Evolutionary conservation across 2,888 invertebrate species (phyloP), one percentile per base, ranked within the genome.

Genomic region (Tetanocera ferruginea): DNA sequence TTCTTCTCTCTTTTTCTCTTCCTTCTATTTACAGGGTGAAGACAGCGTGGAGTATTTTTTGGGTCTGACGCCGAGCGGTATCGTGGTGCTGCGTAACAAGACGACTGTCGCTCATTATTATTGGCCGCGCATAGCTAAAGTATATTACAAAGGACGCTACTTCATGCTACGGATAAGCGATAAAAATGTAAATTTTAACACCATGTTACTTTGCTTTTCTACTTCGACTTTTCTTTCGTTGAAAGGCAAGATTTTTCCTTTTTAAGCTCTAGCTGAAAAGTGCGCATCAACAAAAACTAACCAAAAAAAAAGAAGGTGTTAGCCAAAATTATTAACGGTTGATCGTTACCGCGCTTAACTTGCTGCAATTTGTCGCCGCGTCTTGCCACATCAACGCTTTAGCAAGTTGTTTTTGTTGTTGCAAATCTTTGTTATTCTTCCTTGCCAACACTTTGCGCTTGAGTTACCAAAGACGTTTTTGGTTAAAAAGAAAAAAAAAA

Each of bases 91-190:
- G 86, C 93, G 97, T 85, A 98, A 98, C 90, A 98, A 98, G 92
- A 95, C 95, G 89, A 98, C 98, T 90, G 98, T 98, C 81, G 98
- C 97, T 84, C 98, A 97, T 91, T 98, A 98, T 91, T 98, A 97
- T 91, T 98, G 98, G 98, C 98, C 98, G 81, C 93, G 98, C 87
- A 98, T 98, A 88, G 95, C 96, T 85, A 98, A 98, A 92, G 95
- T 98, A 87, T 97, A 97, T 91, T 97, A 96, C 92, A 98, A 98
- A 92, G 97, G 97, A 86, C 95, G 97, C 88, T 97, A 97, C 91
- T 98, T 98, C 91, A 98, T 98, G 96, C 92, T 98, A 78, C 93
- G 96, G 87, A 98, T 98, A 83, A 95, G 96, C 86, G 98, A 98
- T 91, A 98, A 98, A 92, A 97, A 97, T 91, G 97, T 97, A 92